phyloP scores from a whole-genome alignment of 1,140 invertebrate genomes.

The Aphaenogaster floridana region DNA sequence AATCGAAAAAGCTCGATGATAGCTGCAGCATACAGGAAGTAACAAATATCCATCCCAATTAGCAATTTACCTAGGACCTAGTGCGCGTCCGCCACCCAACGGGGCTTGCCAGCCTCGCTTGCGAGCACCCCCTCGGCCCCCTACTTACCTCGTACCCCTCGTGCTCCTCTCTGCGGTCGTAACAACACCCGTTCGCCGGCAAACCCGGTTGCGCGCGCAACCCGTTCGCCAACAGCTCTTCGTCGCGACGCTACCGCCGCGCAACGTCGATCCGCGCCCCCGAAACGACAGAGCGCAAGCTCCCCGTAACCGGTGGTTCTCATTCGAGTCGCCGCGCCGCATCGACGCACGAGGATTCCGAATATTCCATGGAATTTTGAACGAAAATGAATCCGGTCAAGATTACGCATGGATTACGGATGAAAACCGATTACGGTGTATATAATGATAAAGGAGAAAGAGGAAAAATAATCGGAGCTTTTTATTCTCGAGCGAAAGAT shows the following conservation, averaged over 20 bases:
- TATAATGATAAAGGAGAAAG: not conserved
- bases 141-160: conserved; percentile 16
- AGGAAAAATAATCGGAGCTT: not conserved
- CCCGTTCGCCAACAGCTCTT: conserved; percentile 39
- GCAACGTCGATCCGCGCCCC: conserved; percentile 66
- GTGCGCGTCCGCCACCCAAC: conserved; percentile 27
- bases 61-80: conserved; percentile 42
- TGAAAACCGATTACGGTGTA: not conserved
- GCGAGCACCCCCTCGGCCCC: conserved; percentile 24
- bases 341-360: not conserved
- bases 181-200: conserved; percentile 68
- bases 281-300: conserved; percentile 68
- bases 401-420: not conserved
- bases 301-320: conserved; percentile 61
- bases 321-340: conserved; percentile 19
- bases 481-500: not conserved
- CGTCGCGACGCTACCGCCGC: conserved; percentile 40
- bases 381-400: not conserved
- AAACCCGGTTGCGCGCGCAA: conserved; percentile 64
- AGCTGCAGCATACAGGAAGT: not conserved
- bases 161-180: conserved; percentile 50
- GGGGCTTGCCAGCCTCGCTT: conserved; percentile 29
- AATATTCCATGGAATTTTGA: conserved; percentile 1
- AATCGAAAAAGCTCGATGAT: not conserved
- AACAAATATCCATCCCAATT: conserved; percentile 53